Percentiles rank a stretch among this genome's conserved stretches.
These are phyloP conservation scores for Hystrix cristata DNA, from an alignment of 2,113 vertebrate species.

Conservation along the genomic window DNA sequence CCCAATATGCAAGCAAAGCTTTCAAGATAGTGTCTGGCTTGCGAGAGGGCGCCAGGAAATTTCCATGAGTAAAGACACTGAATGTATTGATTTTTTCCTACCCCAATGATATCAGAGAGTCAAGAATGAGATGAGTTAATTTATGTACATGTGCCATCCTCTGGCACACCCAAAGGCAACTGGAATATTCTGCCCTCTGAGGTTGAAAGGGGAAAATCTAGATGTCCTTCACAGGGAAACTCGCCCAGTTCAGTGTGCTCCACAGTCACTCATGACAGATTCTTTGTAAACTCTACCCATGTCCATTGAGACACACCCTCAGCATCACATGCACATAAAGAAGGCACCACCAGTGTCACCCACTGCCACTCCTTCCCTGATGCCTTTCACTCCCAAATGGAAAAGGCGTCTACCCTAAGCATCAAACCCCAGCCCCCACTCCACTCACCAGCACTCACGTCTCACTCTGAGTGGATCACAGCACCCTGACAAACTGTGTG, in stretches of 20 bases:
- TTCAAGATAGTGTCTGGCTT: neutral
- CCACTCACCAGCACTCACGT: neutral
- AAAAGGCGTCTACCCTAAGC: neutral
- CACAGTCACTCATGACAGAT: neutral
- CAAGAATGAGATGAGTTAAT: neutral
- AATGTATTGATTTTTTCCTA: neutral
- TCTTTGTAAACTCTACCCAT: neutral
- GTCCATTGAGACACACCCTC: neutral
- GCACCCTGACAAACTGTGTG: conserved; percentile 1
- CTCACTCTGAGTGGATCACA: conserved; percentile 14
- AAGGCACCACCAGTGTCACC: neutral
- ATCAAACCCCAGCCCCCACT: neutral
- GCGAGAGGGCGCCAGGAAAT: neutral
- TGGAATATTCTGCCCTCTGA: neutral
- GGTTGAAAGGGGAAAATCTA: neutral
- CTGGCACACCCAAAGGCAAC: conserved; percentile 12
- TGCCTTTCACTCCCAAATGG: neutral
- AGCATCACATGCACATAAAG: neutral
- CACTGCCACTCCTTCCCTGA: neutral
- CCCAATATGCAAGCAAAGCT: neutral
- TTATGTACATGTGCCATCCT: neutral
- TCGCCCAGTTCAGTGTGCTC: neutral
- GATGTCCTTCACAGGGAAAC: neutral
- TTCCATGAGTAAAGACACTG: neutral
- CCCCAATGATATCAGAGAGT: neutral